Conservation (phyloP, 2,797 vertebrate genomes). For the Rallus crepitans region DNA sequence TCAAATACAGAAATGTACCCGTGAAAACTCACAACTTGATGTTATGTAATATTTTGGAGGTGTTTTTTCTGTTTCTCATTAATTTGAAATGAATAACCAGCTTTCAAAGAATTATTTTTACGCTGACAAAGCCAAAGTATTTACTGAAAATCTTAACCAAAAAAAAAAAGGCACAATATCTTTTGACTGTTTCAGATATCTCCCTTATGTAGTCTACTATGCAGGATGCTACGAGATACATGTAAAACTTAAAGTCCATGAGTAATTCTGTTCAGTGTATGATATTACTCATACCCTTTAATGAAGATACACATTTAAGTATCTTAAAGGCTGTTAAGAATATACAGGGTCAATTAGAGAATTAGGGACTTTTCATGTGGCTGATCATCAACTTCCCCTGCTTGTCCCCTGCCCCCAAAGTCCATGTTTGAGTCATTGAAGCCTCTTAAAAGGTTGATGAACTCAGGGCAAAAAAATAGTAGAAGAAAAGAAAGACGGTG, state of each 20-base stretch:
- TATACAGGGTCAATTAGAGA: background rate
- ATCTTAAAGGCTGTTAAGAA: background rate
- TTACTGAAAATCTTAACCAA: background rate
- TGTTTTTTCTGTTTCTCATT: background rate
- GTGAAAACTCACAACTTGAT: slow-evolving; percentile 34
- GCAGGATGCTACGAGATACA: background rate
- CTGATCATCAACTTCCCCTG: background rate
- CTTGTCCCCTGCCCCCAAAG: background rate
- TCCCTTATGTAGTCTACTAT: background rate
- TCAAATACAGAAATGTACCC: slow-evolving; percentile 38
- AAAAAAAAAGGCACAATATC: background rate
- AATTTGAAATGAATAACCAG: background rate
- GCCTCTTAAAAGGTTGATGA: slow-evolving; percentile 1
- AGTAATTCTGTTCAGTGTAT: slow-evolving; percentile 22
- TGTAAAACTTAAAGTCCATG: slow-evolving; percentile 11
- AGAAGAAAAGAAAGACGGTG: background rate
- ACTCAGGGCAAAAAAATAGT: background rate
- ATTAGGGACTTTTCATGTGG: slow-evolving; percentile 35
- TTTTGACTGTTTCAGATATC: background rate
- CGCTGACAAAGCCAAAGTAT: background rate
- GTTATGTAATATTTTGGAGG: slow-evolving; percentile 39
- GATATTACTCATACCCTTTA: slow-evolving; percentile 27
- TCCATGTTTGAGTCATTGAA: background rate
- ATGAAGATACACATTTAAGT: background rate
- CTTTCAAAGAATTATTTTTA: slow-evolving; percentile 43